A percentile compares a stretch with the other conserved stretches of the same genome.
phyloP scores from a whole-genome alignment of 2,888 invertebrate genomes.

The Himalopsyche kuldschensis region DNA sequence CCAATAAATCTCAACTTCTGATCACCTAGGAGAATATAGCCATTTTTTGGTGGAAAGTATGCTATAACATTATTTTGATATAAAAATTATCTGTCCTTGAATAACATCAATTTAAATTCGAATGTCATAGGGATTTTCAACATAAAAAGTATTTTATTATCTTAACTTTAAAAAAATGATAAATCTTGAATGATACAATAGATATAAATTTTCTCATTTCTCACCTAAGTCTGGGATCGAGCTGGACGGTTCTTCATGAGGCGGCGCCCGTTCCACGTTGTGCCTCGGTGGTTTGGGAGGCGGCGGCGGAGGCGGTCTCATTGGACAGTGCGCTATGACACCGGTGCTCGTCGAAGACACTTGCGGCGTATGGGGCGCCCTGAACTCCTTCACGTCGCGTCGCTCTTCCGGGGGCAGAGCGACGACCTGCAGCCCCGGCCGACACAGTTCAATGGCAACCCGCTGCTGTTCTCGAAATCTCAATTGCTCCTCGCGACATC shows the following conservation, averaged over 20 bases:
- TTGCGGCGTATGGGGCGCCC: constrained; percentile 49
- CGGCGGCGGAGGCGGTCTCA: constrained; percentile 57
- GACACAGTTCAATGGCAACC: constrained; percentile 49
- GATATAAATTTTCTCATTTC: constrained; percentile 45
- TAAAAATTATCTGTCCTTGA: too few relatives aligned
- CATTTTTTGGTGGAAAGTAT: too few relatives aligned
- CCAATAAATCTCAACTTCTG: too few relatives aligned
- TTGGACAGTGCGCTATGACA: constrained; percentile 55
- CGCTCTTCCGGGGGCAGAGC: constrained; percentile 49
- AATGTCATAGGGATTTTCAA: too few relatives aligned
- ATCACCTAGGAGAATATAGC: too few relatives aligned
- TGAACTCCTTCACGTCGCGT: constrained; percentile 51
- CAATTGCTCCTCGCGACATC: constrained; percentile 30
- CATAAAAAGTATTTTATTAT: too few relatives aligned
- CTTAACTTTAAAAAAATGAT: too few relatives aligned
- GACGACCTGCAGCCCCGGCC: constrained; percentile 51
- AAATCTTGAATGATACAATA: too few relatives aligned
- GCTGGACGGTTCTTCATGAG: constrained; percentile 80
- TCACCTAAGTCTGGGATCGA: constrained; percentile 88
- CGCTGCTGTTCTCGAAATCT: constrained; percentile 40
- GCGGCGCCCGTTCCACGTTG: constrained; percentile 55
- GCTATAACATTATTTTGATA: too few relatives aligned
- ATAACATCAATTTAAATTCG: too few relatives aligned
- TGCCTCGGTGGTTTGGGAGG: constrained; percentile 55
- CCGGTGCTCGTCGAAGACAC: constrained; percentile 56